Base-by-base conservation (phyloP, 2,797 vertebrate genomes). In the Aplochiton taeniatus region DNA sequence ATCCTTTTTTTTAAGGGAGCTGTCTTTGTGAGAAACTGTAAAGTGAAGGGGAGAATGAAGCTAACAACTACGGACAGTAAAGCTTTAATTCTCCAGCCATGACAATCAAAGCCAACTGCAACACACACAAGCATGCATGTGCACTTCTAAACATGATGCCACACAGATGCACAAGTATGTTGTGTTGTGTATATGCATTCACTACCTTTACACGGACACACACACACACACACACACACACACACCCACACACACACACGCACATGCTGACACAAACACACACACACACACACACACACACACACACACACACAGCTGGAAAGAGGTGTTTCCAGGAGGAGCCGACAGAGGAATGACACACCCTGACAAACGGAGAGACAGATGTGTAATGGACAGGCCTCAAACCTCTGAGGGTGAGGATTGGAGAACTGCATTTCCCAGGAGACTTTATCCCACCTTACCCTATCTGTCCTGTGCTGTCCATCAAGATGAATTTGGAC, bases 11-110 rank as follows among this genome's bases (percentile, higher is more conserved):
- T 82, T 85, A 85, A 77, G 86, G 76, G 79, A 77, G 88, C 81
- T 88, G 63, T 87, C 75, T 89, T 89, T 86, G 72, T 89, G 84
- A 85, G 81, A 89, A 85, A 88, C 84, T 90, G 83, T 79, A 81
- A 88, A 84, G 78, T 73, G 86, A 90, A 83, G 84, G 89, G 83
- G 87, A 91, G 85, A 89, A 91, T 89, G 90, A 86, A 89, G 86
- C 87, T 91, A 86, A 87, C 87, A 87, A 66, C 83, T 86, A 84
- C 89, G 88, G 88, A 91, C 89, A 89, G 75, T 87, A 78, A 79
- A 88, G 89, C 88, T 90, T 90, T 90, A 88, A 91, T 92, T 93
- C 91, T 91, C 91, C 91, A 90, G 93, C 93, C 93, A 83, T 93
- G 93, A 94, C 93, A 94, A 94, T 94, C 93, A 94, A 93, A 90